Percentiles rank a stretch among this genome's conserved stretches.
These are phyloP conservation scores for Euthynnus affinis DNA, from an alignment of 2,797 vertebrate genomes.

Conservation along the genomic window DNA sequence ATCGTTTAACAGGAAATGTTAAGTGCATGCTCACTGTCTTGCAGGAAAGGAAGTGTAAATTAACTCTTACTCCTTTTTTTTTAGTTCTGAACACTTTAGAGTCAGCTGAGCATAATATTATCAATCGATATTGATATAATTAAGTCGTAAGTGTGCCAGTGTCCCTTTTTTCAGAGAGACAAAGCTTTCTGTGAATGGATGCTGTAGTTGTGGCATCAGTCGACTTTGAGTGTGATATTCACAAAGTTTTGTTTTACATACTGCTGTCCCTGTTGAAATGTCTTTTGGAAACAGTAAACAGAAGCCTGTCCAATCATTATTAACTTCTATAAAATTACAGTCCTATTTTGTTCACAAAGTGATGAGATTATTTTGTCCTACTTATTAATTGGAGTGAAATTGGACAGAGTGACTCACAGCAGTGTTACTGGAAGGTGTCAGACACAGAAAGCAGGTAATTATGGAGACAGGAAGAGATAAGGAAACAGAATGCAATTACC, in stretches of 20 bases:
- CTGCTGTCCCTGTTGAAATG: conserved; percentile 1
- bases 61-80: conserved; percentile 34
- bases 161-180: conserved; percentile 19
- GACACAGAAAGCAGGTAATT: conserved; percentile 87
- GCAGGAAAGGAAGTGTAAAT: conserved; percentile 48
- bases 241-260: conserved; percentile 53
- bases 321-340: conserved; percentile 64
- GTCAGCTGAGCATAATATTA: conserved; percentile 33
- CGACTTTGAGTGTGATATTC: conserved; percentile 25
- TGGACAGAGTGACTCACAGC: conserved; percentile 80
- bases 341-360: conserved; percentile 63
- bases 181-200: conserved; percentile 39
- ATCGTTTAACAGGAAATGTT: conserved; percentile 65
- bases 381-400: conserved; percentile 84
- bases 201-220: conserved; percentile 7
- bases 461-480: conserved; percentile 83
- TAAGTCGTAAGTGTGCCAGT: conserved; percentile 44
- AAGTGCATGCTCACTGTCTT: conserved; percentile 44
- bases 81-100: conserved; percentile 35
- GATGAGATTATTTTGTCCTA: conserved; percentile 78
- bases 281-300: conserved; percentile 50
- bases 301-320: conserved; percentile 51
- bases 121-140: conserved; percentile 65
- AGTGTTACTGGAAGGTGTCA: conserved; percentile 82
- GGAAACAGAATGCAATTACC: conserved; percentile 86